These are phyloP conservation scores for Speoplatyrhinus poulsoni DNA, from an alignment of 2,113 vertebrate genomes.

Conservation along the genomic window DNA sequence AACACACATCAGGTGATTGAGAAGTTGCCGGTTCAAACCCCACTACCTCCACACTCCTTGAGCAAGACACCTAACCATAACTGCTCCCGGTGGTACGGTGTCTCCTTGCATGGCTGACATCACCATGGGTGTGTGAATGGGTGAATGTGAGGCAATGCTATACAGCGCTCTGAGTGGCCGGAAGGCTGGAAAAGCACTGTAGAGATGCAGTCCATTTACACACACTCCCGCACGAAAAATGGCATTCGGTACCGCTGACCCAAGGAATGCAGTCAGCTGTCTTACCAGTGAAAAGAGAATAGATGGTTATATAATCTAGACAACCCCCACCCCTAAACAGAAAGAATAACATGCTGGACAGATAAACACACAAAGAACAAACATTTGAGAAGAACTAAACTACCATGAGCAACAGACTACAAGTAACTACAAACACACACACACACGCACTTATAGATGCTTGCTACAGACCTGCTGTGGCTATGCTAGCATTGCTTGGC, in stretches of 20 bases:
- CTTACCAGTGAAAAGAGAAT: constrained; percentile 21
- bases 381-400: constrained; percentile 42
- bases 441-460: constrained; percentile 44
- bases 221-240: background rate
- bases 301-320: constrained; percentile 2
- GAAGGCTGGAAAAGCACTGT: too few relatives aligned
- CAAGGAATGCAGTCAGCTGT: constrained; percentile 5
- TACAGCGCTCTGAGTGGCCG: too few relatives aligned
- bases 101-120: too few relatives aligned
- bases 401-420: constrained; percentile 51
- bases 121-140: too few relatives aligned
- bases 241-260: constrained; percentile 4
- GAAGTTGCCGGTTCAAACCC: too few relatives aligned
- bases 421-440: background rate
- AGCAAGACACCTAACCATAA: too few relatives aligned
- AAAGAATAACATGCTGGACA: constrained; percentile 58
- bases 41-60: too few relatives aligned
- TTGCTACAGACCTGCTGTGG: constrained; percentile 60
- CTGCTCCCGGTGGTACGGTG: too few relatives aligned
- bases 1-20: too few relatives aligned
- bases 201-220: too few relatives aligned
- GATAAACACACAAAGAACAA: constrained; percentile 42
- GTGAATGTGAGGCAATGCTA: too few relatives aligned
- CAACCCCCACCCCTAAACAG: constrained; percentile 16
- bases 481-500: constrained; percentile 40